Conservation (phyloP, 2,113 vertebrate genomes). For the Patagioenas fasciata region DNA sequence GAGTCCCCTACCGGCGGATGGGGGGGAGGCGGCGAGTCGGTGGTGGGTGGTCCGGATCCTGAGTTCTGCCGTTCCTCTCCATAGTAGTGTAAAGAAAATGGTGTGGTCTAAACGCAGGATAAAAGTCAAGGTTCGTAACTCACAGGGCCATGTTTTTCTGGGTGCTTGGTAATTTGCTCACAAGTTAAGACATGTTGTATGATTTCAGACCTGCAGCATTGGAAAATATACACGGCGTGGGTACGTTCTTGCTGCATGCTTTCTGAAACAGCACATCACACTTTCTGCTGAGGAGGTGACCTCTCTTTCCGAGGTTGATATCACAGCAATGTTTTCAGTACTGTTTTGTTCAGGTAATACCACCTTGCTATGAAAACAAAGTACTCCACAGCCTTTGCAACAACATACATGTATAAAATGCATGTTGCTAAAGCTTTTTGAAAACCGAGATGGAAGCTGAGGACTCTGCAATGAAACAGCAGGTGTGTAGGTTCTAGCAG, state of each 20-base stretch:
- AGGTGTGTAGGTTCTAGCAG: background rate
- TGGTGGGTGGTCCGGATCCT: rapidly evolving
- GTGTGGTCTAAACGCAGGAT: rapidly evolving
- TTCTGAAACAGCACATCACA: rapidly evolving
- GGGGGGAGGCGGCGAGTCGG: background rate
- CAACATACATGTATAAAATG: background rate
- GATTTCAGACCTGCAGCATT: rapidly evolving
- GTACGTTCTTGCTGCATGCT: rapidly evolving
- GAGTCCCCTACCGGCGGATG: background rate
- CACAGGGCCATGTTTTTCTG: rapidly evolving
- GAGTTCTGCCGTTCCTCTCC: background rate
- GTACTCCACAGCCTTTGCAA: rapidly evolving
- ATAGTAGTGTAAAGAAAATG: rapidly evolving
- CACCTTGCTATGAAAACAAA: background rate
- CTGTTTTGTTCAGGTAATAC: background rate
- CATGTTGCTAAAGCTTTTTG: background rate
- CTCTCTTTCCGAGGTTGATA: rapidly evolving
- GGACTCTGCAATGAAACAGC: background rate
- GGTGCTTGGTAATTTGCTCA: rapidly evolving
- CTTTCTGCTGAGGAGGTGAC: background rate
- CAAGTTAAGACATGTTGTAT: rapidly evolving
- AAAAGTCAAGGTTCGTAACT: rapidly evolving
- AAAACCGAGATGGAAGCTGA: background rate
- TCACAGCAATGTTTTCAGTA: rapidly evolving
- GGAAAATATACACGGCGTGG: rapidly evolving